phyloP scores from a whole-genome alignment of 2,888 invertebrate genomes.

The Formica aserva region DNA sequence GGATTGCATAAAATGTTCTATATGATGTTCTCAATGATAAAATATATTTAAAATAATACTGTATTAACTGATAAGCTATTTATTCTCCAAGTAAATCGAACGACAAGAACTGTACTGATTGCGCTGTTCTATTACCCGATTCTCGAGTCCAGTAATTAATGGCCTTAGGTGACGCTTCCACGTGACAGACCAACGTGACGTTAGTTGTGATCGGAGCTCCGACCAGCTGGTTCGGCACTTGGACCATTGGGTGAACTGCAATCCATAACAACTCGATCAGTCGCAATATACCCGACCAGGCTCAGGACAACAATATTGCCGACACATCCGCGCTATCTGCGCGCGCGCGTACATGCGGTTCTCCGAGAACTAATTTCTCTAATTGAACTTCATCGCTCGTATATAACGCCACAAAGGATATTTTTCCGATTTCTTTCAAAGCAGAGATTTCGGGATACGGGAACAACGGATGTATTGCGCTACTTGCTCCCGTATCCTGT shows the following conservation, averaged over 20 bases:
- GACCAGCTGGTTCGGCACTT: conserved; percentile 97
- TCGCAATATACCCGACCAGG: conserved; percentile 53
- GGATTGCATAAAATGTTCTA: not conserved
- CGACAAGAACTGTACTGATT: conserved; percentile 20
- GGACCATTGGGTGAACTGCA: conserved; percentile 96
- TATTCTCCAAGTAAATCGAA: not conserved
- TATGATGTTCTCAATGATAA: not conserved
- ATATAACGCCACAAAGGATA: conserved; percentile 28
- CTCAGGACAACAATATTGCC: conserved; percentile 38
- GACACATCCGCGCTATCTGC: conserved; percentile 6
- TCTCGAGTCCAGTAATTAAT: conserved; percentile 98
- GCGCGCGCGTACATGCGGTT: conserved; percentile 28
- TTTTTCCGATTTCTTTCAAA: conserved; percentile 35
- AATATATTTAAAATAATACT: not conserved
- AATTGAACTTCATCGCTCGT: conserved; percentile 25
- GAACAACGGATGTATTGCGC: conserved; percentile 10
- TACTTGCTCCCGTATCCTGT: conserved; percentile 4
- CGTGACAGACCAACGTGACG: conserved; percentile 94
- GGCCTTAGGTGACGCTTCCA: conserved; percentile 96
- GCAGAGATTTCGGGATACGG: not conserved
- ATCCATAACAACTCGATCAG: conserved; percentile 77
- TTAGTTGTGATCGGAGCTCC: conserved; percentile 95
- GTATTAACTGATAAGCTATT: not conserved
- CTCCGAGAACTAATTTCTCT: conserved; percentile 40
- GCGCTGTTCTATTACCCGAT: conserved; percentile 88